Conservation (phyloP, 2,888 invertebrate species). For the Eristalis pertinax region DNA sequence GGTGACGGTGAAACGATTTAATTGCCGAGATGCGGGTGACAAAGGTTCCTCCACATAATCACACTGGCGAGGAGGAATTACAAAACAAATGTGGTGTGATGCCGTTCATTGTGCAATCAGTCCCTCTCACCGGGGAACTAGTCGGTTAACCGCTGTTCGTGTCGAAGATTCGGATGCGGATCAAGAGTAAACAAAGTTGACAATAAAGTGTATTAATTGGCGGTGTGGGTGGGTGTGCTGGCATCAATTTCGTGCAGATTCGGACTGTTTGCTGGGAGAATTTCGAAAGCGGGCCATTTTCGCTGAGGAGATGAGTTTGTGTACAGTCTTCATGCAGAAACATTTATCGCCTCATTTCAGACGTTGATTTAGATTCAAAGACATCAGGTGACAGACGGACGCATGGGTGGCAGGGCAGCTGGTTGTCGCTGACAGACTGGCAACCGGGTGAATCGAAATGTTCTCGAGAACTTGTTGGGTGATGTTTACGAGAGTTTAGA, state of each 20-base stretch:
- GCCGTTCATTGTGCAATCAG: conserved; percentile 39
- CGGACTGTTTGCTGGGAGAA: neutral
- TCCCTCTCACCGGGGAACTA: neutral
- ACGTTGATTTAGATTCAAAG: neutral
- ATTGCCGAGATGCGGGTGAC: conserved; percentile 58
- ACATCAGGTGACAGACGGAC: neutral
- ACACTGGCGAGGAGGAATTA: conserved; percentile 33
- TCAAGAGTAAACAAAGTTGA: neutral
- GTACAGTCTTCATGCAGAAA: neutral
- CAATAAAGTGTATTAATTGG: neutral
- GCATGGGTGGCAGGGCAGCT: neutral
- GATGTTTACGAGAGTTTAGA: no score
- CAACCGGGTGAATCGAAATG: neutral
- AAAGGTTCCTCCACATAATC: conserved; percentile 61
- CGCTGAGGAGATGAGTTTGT: neutral
- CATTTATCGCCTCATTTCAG: neutral
- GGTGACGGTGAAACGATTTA: conserved; percentile 45
- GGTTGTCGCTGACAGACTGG: neutral
- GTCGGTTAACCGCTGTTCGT: conserved; percentile 19
- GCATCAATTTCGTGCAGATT: neutral
- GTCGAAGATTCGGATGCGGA: neutral
- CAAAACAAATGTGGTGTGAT: conserved; percentile 45
- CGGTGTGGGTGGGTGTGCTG: neutral
- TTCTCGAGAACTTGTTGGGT: neutral
- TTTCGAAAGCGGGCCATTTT: neutral